phyloP scores from a whole-genome alignment of 2,888 invertebrate species.

The Nomada flava region DNA sequence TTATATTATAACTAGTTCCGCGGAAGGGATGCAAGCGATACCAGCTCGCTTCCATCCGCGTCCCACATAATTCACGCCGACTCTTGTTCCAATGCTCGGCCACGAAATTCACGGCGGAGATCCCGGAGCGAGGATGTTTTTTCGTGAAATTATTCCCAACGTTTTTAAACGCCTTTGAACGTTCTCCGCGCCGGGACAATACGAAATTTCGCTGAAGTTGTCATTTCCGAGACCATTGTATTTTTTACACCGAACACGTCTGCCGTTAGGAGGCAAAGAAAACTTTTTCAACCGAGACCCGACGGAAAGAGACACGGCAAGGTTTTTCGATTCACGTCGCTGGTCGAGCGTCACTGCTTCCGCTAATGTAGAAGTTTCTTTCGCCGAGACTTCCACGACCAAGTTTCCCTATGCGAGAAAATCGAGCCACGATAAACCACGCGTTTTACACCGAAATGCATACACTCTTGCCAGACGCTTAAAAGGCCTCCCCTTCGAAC shows the following conservation, averaged over 20 bases:
- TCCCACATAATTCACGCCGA: conserved; percentile 74
- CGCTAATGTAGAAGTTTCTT: conserved; percentile 64
- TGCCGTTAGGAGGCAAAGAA: conserved; percentile 24
- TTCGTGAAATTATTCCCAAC: conserved; percentile 44
- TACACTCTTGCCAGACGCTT: background rate
- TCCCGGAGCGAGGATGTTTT: conserved; percentile 50
- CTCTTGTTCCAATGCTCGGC: conserved; percentile 67
- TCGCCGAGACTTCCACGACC: conserved; percentile 21
- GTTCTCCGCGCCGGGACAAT: background rate
- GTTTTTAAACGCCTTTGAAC: conserved; percentile 23
- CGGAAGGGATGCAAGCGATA: conserved; percentile 73
- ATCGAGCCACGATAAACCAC: conserved; percentile 28
- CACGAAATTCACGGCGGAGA: conserved; percentile 53
- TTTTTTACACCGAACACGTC: conserved; percentile 1
- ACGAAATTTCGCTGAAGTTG: background rate
- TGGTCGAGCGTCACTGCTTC: conserved; percentile 38
- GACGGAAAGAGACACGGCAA: conserved; percentile 40
- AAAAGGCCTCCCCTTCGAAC: background rate
- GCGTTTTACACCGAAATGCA: conserved; percentile 19
- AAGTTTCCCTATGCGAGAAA: conserved; percentile 11
- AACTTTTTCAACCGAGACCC: conserved; percentile 33
- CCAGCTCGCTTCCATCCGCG: conserved; percentile 31
- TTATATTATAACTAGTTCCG: conserved; percentile 59
- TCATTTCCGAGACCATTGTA: background rate
- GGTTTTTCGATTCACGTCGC: conserved; percentile 32